Evolutionary conservation across 2,888 invertebrate species (phyloP).

Genomic region (Leptodirus hochenwartii): DNA sequence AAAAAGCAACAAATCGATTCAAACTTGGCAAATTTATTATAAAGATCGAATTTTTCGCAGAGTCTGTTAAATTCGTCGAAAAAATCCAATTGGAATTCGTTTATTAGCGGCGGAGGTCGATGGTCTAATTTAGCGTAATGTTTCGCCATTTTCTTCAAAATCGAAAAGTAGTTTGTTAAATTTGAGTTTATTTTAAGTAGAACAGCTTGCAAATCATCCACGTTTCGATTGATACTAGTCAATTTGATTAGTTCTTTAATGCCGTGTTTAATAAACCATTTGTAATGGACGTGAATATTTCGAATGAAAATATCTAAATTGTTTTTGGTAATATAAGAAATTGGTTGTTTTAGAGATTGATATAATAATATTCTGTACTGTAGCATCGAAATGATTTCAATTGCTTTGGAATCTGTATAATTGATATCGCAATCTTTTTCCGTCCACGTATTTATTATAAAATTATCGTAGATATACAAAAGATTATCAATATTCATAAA

Average conservation of each 20-base stretch:
- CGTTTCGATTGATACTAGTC: neutral
- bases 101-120: constrained; percentile 20
- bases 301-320: constrained; percentile 32
- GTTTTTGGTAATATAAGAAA: constrained; percentile 10
- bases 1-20: constrained; percentile 7
- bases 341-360: constrained; percentile 22
- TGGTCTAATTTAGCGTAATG: constrained; percentile 19
- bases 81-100: constrained; percentile 15
- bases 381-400: constrained; percentile 29
- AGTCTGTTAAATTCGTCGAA: constrained; percentile 14
- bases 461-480: constrained; percentile 28
- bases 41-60: constrained; percentile 14
- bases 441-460: constrained; percentile 26
- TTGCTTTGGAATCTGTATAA: constrained; percentile 24
- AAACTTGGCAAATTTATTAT: constrained; percentile 10
- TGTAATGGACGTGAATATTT: constrained; percentile 48
- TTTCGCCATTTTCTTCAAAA: constrained; percentile 20
- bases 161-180: constrained; percentile 19
- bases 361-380: constrained; percentile 30
- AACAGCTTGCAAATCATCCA: constrained; percentile 12
- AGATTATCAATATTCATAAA: constrained; percentile 33
- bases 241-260: constrained; percentile 20
- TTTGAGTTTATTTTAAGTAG: constrained; percentile 17
- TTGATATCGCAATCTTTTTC: constrained; percentile 18
- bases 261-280: constrained; percentile 53